These are phyloP conservation scores for Mesorhabditis belari DNA, from an alignment of 2,888 invertebrate species.

Conservation along the genomic window DNA sequence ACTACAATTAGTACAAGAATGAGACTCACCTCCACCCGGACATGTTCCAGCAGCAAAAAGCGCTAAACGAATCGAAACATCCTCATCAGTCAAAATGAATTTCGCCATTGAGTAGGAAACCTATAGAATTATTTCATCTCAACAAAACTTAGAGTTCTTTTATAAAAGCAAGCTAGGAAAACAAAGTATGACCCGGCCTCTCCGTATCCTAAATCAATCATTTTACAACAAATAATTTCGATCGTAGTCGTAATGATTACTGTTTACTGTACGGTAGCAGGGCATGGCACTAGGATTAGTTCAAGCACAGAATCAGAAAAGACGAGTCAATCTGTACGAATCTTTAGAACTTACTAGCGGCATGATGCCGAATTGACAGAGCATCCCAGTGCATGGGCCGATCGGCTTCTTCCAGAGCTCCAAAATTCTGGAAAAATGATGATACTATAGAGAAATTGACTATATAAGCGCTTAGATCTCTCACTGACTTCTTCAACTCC, in stretches of 20 bases:
- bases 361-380: conserved; percentile 57
- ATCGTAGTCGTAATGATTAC: no score
- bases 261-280: no score
- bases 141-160: background rate
- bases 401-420: conserved; percentile 54
- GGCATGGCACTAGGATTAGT: no score
- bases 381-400: conserved; percentile 56
- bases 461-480: background rate
- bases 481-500: conserved; percentile 42
- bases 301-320: no score
- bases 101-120: conserved; percentile 6
- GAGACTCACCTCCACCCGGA: conserved; percentile 67
- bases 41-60: conserved; percentile 56
- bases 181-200: background rate
- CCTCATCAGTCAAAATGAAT: conserved; percentile 1
- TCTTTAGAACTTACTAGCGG: conserved; percentile 53
- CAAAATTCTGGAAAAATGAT: conserved; percentile 44
- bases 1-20: no score
- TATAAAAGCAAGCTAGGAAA: background rate
- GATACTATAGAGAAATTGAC: background rate
- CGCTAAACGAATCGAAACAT: conserved; percentile 13
- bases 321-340: background rate
- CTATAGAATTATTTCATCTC: background rate
- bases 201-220: no score
- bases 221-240: no score